Evolutionary conservation across 2,888 invertebrate species (phyloP), one percentile per base, ranked within the genome.

Genomic region (Polyommatus iphigenia): DNA sequence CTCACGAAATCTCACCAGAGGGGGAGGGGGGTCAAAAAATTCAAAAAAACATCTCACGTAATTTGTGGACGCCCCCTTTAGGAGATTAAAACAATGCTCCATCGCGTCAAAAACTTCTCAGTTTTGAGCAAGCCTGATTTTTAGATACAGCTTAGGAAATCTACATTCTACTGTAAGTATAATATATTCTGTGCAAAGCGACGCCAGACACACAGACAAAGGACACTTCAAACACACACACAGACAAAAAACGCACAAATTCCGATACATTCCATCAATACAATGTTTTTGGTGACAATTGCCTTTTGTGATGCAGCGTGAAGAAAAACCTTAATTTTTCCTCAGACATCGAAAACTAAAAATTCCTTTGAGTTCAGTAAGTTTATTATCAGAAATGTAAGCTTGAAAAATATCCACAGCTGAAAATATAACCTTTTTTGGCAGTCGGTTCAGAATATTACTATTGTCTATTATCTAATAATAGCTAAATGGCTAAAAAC

Each of bases 261-360:
- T 1, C 67, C 67, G 13, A 67, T 67, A 67, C 67, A 67, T 67
- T 67, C 67, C 29, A 32, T 67, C 15, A 67, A 29, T 67, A 18
- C 67, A 20, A 67, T 67, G 67, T 67, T 67, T 67, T 67, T 67
- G 32, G 67, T 18, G 67, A 6, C 67, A 67, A 67, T 67, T 5
- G 29, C 67, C 67, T 29, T 67, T 67, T 67, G 29, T 67, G 67
- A 32, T 29, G 4, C 29, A 73, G 73, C 20, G 46, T 20, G 41
- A 50, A 46, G 41, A n/a, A 67, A 67, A 18, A 6, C 67, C 62
- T 29, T 67, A 29, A 24, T 67, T 67, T 67, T 29, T 29, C 29
- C 29, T 6, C 15, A 29, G 67, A 67, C 67, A 29, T 29, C 29
- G 29, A 10, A 62, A n/a, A 20, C n/a, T 20, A n/a, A 57, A n/a